phyloP scores from a whole-genome alignment of 2,113 vertebrate species.

The Crotalus helleri region DNA sequence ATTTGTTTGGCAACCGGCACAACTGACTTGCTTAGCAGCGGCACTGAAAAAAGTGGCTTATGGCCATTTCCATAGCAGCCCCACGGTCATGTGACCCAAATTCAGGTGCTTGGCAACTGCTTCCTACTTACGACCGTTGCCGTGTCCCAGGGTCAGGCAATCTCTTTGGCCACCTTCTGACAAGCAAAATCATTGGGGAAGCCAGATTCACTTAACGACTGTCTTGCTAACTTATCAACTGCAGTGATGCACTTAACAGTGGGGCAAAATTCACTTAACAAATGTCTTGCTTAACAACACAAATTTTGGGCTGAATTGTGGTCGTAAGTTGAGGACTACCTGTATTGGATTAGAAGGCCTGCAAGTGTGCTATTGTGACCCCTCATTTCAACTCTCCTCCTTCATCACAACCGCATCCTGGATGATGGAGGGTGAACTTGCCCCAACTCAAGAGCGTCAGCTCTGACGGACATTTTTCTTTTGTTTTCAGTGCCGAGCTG shows the following conservation, averaged over 20 bases:
- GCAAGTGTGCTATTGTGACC: too few relatives aligned
- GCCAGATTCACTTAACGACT: background rate
- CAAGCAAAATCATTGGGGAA: background rate
- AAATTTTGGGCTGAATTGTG: background rate
- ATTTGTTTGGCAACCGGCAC: too few relatives aligned
- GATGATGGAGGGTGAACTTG: background rate
- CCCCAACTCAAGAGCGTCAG: background rate
- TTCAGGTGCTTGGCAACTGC: too few relatives aligned
- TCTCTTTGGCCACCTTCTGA: background rate
- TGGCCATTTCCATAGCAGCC: too few relatives aligned
- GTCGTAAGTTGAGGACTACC: background rate
- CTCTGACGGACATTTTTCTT: constrained; percentile 27
- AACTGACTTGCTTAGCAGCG: too few relatives aligned
- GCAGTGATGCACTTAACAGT: background rate
- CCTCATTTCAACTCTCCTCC: background rate
- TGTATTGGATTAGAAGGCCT: too few relatives aligned
- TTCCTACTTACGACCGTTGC: too few relatives aligned
- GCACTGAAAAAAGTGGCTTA: too few relatives aligned
- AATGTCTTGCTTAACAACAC: background rate
- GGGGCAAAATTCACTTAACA: background rate
- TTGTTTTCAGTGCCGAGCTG: constrained; percentile 78
- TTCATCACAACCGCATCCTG: background rate
- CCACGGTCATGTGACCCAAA: too few relatives aligned
- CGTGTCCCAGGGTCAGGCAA: background rate
- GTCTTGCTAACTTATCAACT: background rate